phyloP scores from a whole-genome alignment of 2,888 invertebrate genomes.

The Platycheirus rosarum region DNA sequence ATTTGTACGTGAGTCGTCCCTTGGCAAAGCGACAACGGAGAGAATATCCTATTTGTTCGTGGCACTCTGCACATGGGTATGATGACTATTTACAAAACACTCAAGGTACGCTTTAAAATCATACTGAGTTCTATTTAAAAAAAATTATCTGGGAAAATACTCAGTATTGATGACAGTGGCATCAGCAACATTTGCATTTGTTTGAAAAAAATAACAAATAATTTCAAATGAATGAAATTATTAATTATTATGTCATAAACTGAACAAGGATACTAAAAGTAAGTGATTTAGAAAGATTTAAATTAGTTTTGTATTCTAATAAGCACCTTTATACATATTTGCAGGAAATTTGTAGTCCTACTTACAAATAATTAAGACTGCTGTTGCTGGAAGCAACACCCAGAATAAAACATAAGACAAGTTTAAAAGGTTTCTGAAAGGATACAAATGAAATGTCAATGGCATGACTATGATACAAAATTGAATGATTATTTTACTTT shows the following conservation, averaged over 20 bases:
- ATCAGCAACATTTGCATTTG: too few relatives aligned
- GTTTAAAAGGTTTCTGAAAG: not conserved
- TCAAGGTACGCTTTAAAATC: slow-evolving; percentile 38
- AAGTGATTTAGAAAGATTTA: too few relatives aligned
- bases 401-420: not conserved
- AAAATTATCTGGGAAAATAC: too few relatives aligned
- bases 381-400: not conserved
- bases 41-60: slow-evolving; percentile 47
- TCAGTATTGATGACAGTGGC: too few relatives aligned
- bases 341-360: too few relatives aligned
- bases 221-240: too few relatives aligned
- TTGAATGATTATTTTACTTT: slow-evolving; percentile 1
- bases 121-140: slow-evolving; percentile 9
- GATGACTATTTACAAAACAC: slow-evolving; percentile 54
- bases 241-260: too few relatives aligned
- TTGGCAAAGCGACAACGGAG: slow-evolving; percentile 49
- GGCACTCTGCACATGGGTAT: slow-evolving; percentile 38
- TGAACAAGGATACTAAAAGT: too few relatives aligned
- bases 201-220: too few relatives aligned
- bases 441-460: slow-evolving; percentile 27
- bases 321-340: too few relatives aligned
- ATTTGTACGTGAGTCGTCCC: slow-evolving; percentile 10
- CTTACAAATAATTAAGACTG: too few relatives aligned
- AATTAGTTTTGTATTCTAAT: too few relatives aligned
- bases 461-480: slow-evolving; percentile 13